Base-by-base conservation (phyloP, 2,113 vertebrate species). In the Mola mola region DNA sequence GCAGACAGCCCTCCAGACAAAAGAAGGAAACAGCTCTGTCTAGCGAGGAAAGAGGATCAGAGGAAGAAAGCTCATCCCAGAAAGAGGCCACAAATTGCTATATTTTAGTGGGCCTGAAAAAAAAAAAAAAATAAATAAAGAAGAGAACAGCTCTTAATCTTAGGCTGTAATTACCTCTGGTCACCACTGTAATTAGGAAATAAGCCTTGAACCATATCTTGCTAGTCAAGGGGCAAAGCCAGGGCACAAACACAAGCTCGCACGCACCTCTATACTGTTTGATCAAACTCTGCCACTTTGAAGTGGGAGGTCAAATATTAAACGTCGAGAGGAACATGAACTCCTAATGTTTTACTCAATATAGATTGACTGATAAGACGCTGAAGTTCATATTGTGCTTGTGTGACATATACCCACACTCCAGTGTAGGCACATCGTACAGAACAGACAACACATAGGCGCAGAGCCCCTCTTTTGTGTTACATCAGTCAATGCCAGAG, bases 151-250 rank as follows among this genome's bases (percentile, higher is more conserved):
- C 83, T 83, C 88, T 80, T 90, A 89, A 92, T 91, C 79, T 84
- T 66, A 88, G 81, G 87, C 85, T 92, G 83, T 92, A 93, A 93
- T 93, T 92, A 91, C 85, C 83, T 85, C 76, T 75, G 82, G 83
- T 72, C 87, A 81, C 82, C 75, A 74, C 82, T 91, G 87, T 90
- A 86, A 92, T 91, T 89, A 89, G 84, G 79, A 89, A 90, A 90
- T 90, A 84, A 90, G 81, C 69, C 82, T 83, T 83, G 67, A 89
- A 89, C 74, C 81, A 66, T 65, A 80, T 72, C 31, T 65, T 62
- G 50, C 72, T 72, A 64, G 57, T 66, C 61, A 75, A 53, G 44
- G 62, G 66, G 50, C 77, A 68, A 22, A 76, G 57, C 46, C 62
- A 59, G 47, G 28, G 33, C 26, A n/a, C 37, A 11, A 9, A 31